phyloP scores from a whole-genome alignment of 2,888 invertebrate species.

The Dicycla oo region DNA sequence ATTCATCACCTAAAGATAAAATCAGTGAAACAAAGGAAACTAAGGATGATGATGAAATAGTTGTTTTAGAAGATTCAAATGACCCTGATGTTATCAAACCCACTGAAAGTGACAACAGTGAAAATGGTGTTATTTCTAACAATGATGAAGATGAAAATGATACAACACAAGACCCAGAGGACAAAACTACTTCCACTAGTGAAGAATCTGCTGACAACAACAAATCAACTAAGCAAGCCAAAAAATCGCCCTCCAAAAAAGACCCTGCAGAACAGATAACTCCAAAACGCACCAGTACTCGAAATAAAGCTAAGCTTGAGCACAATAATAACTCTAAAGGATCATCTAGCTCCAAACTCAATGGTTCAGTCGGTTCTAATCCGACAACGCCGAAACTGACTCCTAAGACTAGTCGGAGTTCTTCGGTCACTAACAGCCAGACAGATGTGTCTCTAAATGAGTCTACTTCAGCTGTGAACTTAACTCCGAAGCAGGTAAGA shows the following conservation, averaged over 20 bases:
- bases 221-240: conserved; percentile 31
- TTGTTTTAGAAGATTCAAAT: conserved; percentile 71
- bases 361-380: conserved; percentile 73
- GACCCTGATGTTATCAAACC: conserved; percentile 48
- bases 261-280: conserved; percentile 62
- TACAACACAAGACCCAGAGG: background rate
- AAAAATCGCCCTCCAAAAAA: conserved; percentile 43
- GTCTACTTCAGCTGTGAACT: conserved; percentile 69
- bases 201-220: conserved; percentile 26
- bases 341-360: conserved; percentile 71
- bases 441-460: conserved; percentile 78
- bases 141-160: conserved; percentile 36
- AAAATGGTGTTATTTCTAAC: conserved; percentile 20
- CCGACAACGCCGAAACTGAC: conserved; percentile 75
- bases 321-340: conserved; percentile 71
- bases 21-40: conserved; percentile 29
- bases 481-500: conserved; percentile 85
- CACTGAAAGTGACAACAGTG: conserved; percentile 20
- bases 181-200: conserved; percentile 29
- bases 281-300: conserved; percentile 77
- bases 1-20: conserved; percentile 48
- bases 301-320: conserved; percentile 73
- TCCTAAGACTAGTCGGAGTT: conserved; percentile 69
- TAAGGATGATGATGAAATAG: conserved; percentile 45
- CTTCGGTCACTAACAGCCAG: conserved; percentile 74